phyloP scores from a whole-genome alignment of 2,113 vertebrate genomes.

The Hypomesus transpacificus region DNA sequence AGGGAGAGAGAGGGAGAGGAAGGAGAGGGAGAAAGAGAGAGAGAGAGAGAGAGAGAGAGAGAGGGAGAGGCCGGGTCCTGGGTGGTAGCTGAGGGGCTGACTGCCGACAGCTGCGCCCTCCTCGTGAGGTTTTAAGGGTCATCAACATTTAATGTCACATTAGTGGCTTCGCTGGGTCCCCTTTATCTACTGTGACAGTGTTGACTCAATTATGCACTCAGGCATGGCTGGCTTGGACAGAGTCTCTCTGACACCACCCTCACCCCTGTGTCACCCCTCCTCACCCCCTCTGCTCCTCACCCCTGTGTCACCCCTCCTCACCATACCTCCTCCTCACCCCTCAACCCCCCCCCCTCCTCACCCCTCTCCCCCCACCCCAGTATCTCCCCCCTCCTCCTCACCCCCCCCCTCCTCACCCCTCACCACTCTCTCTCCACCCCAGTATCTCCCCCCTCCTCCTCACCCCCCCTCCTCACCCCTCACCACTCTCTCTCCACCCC shows the following conservation, averaged over 20 bases:
- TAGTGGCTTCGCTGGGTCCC: slow-evolving; percentile 53
- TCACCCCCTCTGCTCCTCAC: background rate
- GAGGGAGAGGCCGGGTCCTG: background rate
- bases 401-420: slow-evolving; percentile 2
- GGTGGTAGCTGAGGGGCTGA: slow-evolving; percentile 55
- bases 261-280: background rate
- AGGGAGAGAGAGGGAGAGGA: background rate
- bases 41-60: too few relatives aligned
- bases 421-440: background rate
- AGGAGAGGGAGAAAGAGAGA: background rate
- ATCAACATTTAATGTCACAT: slow-evolving; percentile 69
- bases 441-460: slow-evolving; percentile 9
- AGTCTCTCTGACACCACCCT: background rate
- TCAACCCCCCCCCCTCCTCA: too few relatives aligned
- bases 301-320: too few relatives aligned
- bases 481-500: background rate
- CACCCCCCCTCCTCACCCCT: background rate
- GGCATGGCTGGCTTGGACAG: slow-evolving; percentile 18
- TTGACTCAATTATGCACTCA: slow-evolving; percentile 62
- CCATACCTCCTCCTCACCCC: too few relatives aligned
- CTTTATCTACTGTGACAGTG: slow-evolving; percentile 60
- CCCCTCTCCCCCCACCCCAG: too few relatives aligned
- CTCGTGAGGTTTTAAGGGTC: slow-evolving; percentile 63
- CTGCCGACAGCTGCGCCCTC: slow-evolving; percentile 61
- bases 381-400: background rate